Conservation (phyloP, 2,888 invertebrate genomes). For the Trissoscelio sp. region DNA sequence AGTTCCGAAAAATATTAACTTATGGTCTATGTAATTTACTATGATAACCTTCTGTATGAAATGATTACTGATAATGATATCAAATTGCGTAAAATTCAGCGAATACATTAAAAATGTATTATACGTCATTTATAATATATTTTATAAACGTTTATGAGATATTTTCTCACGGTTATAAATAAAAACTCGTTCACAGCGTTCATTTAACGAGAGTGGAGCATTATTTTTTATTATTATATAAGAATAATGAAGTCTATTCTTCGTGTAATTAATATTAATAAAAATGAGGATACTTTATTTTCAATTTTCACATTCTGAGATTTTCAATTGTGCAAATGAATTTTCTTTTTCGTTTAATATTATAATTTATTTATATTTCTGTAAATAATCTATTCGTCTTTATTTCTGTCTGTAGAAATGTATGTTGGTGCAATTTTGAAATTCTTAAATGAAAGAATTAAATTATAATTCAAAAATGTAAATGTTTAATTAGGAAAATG, state of each 20-base stretch:
- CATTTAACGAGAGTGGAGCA: neutral
- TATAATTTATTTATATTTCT: no score
- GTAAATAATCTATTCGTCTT: no score
- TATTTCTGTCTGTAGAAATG: no score
- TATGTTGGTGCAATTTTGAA: no score
- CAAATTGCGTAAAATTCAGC: neutral
- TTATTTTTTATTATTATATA: slow-evolving; percentile 4
- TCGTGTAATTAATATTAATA: slow-evolving; percentile 18
- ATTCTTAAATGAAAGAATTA: no score
- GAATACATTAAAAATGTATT: neutral
- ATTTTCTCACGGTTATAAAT: slow-evolving; percentile 42
- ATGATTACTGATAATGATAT: slow-evolving; percentile 4
- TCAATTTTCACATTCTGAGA: no score
- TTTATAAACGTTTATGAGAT: slow-evolving; percentile 16
- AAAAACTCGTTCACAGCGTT: slow-evolving; percentile 31
- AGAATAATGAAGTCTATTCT: neutral
- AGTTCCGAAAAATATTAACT: neutral
- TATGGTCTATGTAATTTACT: slow-evolving; percentile 1
- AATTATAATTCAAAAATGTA: neutral
- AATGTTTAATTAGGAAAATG: neutral
- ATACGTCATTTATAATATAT: slow-evolving; percentile 1
- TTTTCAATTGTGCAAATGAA: no score
- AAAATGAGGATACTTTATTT: neutral
- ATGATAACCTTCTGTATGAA: slow-evolving; percentile 12
- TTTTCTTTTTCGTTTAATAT: no score